Percentiles rank a stretch among this genome's conserved stretches.
Conservation (phyloP, 2,888 invertebrate species). For the Embidobia sp. region DNA sequence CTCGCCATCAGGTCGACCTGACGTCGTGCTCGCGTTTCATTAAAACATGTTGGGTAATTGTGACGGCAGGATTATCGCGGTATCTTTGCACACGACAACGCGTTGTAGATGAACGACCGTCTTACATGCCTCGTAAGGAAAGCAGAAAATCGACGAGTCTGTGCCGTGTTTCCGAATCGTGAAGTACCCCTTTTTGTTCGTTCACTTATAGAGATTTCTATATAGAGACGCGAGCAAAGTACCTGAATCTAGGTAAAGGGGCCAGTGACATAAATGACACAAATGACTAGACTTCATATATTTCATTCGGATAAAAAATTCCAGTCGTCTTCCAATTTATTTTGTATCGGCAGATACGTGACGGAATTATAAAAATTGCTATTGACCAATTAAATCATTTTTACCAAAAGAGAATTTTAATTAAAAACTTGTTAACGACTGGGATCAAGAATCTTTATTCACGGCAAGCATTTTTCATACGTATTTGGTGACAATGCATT, state of each 20-base stretch:
- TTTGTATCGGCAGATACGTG: too few species aligned
- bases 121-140: slow-evolving; percentile 40
- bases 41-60: slow-evolving; percentile 43
- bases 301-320: slow-evolving; percentile 21
- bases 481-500: too few species aligned
- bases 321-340: too few species aligned
- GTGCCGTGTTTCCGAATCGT: slow-evolving; percentile 41
- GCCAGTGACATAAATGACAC: slow-evolving; percentile 42
- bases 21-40: slow-evolving; percentile 20
- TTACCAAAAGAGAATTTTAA: background rate
- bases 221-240: slow-evolving; percentile 46
- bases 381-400: too few species aligned
- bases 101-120: slow-evolving; percentile 22
- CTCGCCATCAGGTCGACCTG: slow-evolving; percentile 1
- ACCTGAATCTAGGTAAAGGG: slow-evolving; percentile 46
- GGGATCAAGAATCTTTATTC: too few species aligned
- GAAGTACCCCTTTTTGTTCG: slow-evolving; percentile 49
- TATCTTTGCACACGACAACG: slow-evolving; percentile 24
- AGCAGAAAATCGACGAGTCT: slow-evolving; percentile 40
- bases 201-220: slow-evolving; percentile 48
- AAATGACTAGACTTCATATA: slow-evolving; percentile 37
- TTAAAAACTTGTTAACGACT: too few species aligned
- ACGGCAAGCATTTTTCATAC: too few species aligned
- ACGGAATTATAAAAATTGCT: too few species aligned
- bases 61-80: slow-evolving; percentile 25